Base-by-base conservation (phyloP, 2,113 vertebrate species). In the Melanotaenia duboulayi region DNA sequence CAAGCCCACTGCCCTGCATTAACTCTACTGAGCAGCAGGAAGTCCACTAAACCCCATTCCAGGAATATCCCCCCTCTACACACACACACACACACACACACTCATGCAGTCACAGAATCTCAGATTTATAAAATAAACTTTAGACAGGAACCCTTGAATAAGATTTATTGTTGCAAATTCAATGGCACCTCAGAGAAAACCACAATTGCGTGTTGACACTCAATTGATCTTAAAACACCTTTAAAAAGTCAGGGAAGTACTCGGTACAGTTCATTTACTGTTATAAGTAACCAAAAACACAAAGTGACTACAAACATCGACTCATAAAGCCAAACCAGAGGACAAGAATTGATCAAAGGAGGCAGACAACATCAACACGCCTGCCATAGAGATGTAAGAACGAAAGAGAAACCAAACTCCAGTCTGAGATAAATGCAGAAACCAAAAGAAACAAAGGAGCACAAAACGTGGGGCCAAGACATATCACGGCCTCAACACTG, bases 1-100 rank as follows among this genome's bases (percentile, higher is more conserved):
- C 52, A 62, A 46, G 65, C 49, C 74, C 69, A 50, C 54, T 7
- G 64, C 48, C 74, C 71, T 22, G 73, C 65, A 70, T 82, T 85
- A 86, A 77, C 65, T 73, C 75, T 83, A 75, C 83, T n/a, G 44
- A 76, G 76, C 32, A 68, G 74, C 87, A 90, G 87, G 87, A 90
- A 85, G 87, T 80, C 66, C 35, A 55, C 59, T 76, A 86, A 92
- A 76, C 57, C 42, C 56, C 51, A 23, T 90, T 91, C 89, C 88
- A 85, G 84, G 81, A 90, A 92, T 42, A 75, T n/a, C 64, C 81
- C 65, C 54, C 52, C 75, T 46, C n/a, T 14, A 44, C 80, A 67
- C 56, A 35, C 55, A 69, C 46, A 48, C 46, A 60, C 49, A 59
- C 44, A 44, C 80, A 67, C 56, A 35, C 55, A 69, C 46, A 48